phyloP scores from a whole-genome alignment of 2,888 invertebrate species.

The Drosophila aldrichi region DNA sequence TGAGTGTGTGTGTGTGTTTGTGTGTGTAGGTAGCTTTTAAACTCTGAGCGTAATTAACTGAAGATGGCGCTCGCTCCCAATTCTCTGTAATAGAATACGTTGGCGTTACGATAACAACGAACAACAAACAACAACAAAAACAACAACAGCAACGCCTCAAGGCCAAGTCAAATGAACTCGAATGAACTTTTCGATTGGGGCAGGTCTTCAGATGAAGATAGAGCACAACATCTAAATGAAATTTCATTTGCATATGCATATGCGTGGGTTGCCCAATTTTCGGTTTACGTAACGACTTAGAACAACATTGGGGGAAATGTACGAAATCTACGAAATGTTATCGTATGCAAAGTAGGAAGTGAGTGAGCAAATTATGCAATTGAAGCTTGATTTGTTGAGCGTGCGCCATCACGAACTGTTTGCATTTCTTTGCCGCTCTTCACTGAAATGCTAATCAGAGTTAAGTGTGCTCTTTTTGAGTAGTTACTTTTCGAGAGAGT shows the following conservation, averaged over 20 bases:
- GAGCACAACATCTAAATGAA: slow-evolving; percentile 12
- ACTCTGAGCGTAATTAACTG: slow-evolving; percentile 52
- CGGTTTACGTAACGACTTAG: slow-evolving; percentile 16
- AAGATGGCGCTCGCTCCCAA: slow-evolving; percentile 53
- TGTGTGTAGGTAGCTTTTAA: slow-evolving; percentile 16
- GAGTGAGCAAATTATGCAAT: slow-evolving; percentile 10
- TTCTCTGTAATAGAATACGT: slow-evolving; percentile 32
- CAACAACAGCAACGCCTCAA: slow-evolving; percentile 36
- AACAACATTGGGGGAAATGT: slow-evolving; percentile 25
- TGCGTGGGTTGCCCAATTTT: slow-evolving; percentile 31
- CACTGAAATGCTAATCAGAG: slow-evolving; percentile 5
- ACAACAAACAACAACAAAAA: not conserved
- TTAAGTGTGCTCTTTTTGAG: not conserved
- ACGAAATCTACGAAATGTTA: slow-evolving; percentile 17
- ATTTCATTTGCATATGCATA: slow-evolving; percentile 34
- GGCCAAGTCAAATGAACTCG: slow-evolving; percentile 51
- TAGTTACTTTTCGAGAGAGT: not conserved
- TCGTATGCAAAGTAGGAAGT: slow-evolving; percentile 21
- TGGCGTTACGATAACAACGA: slow-evolving; percentile 11
- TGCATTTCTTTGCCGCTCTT: not conserved
- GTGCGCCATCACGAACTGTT: not conserved
- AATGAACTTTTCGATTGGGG: slow-evolving; percentile 51
- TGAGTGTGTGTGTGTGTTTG: slow-evolving; percentile 14
- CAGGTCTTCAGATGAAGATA: slow-evolving; percentile 41
- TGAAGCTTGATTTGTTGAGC: slow-evolving; percentile 3